These are phyloP conservation scores for Xiphophorus maculatus DNA, from an alignment of 2,113 vertebrate species.

Conservation along the genomic window DNA sequence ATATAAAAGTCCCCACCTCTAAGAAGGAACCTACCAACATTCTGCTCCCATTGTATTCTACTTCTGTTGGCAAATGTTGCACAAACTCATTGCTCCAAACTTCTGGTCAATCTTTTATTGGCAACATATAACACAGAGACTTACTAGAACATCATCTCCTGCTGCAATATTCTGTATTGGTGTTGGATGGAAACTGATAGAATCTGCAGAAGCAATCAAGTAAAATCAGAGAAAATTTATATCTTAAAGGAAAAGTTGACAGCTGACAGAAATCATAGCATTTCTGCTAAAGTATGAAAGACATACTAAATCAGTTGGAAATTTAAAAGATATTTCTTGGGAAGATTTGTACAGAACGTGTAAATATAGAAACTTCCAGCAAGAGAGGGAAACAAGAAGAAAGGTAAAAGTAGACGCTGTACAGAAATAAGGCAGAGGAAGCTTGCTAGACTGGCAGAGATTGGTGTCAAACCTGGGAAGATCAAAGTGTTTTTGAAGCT, in stretches of 20 bases:
- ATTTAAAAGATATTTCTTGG: neutral
- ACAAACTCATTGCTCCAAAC: constrained; percentile 57
- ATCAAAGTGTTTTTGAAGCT: constrained; percentile 49
- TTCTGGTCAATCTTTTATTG: constrained; percentile 28
- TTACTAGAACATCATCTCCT: constrained; percentile 50
- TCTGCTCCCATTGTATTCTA: constrained; percentile 3
- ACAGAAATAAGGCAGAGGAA: constrained; percentile 28
- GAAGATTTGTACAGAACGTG: constrained; percentile 26
- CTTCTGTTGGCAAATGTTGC: constrained; percentile 59
- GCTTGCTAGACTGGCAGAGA: constrained; percentile 29
- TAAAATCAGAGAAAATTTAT: neutral
- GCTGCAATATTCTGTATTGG: constrained; percentile 23
- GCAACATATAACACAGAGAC: constrained; percentile 30
- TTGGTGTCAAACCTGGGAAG: constrained; percentile 41
- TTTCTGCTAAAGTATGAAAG: neutral
- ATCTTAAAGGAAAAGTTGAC: neutral
- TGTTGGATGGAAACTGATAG: constrained; percentile 37
- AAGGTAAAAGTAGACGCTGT: constrained; percentile 31
- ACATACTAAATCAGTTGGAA: constrained; percentile 14
- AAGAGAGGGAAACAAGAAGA: constrained; percentile 14
- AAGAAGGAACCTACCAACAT: constrained; percentile 33
- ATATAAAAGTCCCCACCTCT: too few species aligned
- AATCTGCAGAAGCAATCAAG: neutral
- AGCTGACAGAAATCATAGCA: neutral
- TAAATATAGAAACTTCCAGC: constrained; percentile 44